Conservation (phyloP, 2,888 invertebrate species). For the Limnephilus auricula region DNA sequence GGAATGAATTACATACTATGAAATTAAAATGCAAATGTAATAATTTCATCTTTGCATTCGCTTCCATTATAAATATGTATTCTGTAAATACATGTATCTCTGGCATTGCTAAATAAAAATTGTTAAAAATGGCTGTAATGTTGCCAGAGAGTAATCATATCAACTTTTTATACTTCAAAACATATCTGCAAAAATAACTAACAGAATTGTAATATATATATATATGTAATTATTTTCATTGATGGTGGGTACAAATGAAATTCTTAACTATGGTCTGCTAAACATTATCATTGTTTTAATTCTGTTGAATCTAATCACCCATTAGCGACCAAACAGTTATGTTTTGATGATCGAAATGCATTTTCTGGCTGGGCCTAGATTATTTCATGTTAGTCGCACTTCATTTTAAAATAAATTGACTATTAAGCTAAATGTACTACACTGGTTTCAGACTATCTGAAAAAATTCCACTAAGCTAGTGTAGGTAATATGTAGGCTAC, state of each 20-base stretch:
- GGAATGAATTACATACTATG: neutral
- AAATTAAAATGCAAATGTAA: neutral
- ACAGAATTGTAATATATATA: neutral
- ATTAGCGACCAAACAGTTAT: too few relatives aligned
- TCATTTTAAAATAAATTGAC: neutral
- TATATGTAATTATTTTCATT: neutral
- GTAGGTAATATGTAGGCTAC: neutral
- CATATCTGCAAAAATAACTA: conserved; percentile 4
- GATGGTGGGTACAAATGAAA: neutral
- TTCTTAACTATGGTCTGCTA: too few relatives aligned
- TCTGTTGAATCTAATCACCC: too few relatives aligned
- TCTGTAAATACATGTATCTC: neutral
- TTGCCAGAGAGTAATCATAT: conserved; percentile 15
- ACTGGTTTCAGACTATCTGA: neutral
- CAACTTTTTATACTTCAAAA: conserved; percentile 19
- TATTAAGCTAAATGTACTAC: neutral
- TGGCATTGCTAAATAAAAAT: neutral
- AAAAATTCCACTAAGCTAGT: neutral
- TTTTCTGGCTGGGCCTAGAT: neutral
- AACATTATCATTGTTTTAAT: too few relatives aligned
- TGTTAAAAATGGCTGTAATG: neutral
- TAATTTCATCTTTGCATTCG: neutral
- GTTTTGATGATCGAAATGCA: too few relatives aligned
- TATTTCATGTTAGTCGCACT: neutral
- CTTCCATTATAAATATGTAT: neutral